phyloP scores from a whole-genome alignment of 2,888 invertebrate genomes.

The Euclidia mi region DNA sequence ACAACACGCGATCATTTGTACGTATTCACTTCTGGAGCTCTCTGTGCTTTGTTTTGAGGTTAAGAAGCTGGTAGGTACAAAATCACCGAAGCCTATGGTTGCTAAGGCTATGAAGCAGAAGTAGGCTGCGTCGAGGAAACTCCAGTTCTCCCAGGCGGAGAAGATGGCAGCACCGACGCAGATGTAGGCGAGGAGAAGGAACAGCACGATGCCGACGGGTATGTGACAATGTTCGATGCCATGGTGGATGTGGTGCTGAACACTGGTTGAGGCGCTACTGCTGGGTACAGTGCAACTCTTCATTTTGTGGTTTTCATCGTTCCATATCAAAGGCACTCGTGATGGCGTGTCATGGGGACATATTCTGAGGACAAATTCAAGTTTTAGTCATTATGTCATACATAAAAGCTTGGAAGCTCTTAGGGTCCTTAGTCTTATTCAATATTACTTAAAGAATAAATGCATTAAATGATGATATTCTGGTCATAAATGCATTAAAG shows the following conservation, averaged over 20 bases:
- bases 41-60: slow-evolving; percentile 82
- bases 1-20: slow-evolving; percentile 95
- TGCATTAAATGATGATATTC: no score
- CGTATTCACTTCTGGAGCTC: slow-evolving; percentile 88
- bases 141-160: slow-evolving; percentile 95
- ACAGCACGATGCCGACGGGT: slow-evolving; percentile 89
- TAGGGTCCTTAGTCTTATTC: no score
- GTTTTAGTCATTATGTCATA: background rate
- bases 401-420: no score
- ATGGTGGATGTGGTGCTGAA: slow-evolving; percentile 73
- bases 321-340: slow-evolving; percentile 93
- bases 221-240: slow-evolving; percentile 83
- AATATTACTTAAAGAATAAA: no score
- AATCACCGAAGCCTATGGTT: slow-evolving; percentile 95
- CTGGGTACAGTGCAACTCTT: slow-evolving; percentile 80
- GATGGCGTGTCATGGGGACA: slow-evolving; percentile 94
- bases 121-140: slow-evolving; percentile 94
- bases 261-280: slow-evolving; percentile 76
- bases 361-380: slow-evolving; percentile 71
- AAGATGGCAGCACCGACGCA: slow-evolving; percentile 94
- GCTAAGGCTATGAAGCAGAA: slow-evolving; percentile 96
- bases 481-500: no score
- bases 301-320: slow-evolving; percentile 80
- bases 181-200: slow-evolving; percentile 93
- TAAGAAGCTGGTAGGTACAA: slow-evolving; percentile 91